Conservation (phyloP, 2,113 vertebrate genomes). For the Hiodon tergisus region DNA sequence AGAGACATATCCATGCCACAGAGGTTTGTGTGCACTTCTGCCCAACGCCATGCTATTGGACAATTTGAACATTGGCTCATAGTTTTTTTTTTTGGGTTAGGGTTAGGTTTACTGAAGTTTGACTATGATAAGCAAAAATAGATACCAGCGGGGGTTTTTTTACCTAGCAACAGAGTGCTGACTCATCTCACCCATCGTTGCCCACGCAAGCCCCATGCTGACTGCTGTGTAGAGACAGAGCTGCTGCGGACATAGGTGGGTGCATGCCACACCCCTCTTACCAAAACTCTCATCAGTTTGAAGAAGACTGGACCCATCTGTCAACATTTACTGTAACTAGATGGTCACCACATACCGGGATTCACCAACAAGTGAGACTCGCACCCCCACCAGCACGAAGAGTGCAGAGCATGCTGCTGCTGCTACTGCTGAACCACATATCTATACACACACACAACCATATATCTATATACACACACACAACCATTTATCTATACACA, state of each 20-base stretch:
- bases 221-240: slow-evolving; percentile 34
- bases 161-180: slow-evolving; percentile 46
- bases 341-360: slow-evolving; percentile 16
- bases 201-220: slow-evolving; percentile 49
- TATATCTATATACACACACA: too few species aligned
- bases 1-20: not conserved
- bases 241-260: slow-evolving; percentile 16
- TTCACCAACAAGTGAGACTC: not conserved
- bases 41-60: too few species aligned
- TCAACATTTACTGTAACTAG: slow-evolving; percentile 63
- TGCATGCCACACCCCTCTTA: slow-evolving; percentile 34
- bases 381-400: not conserved
- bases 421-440: not conserved
- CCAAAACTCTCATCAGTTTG: slow-evolving; percentile 43
- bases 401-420: not conserved
- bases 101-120: not conserved
- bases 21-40: too few species aligned
- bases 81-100: not conserved
- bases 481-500: too few species aligned
- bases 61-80: not conserved
- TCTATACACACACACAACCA: too few species aligned
- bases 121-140: slow-evolving; percentile 3
- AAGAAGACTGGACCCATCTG: slow-evolving; percentile 33
- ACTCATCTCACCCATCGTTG: slow-evolving; percentile 59
- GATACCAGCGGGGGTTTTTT: slow-evolving; percentile 7